phyloP scores from a whole-genome alignment of 2,888 invertebrate species.

The Drosophila picticornis region DNA sequence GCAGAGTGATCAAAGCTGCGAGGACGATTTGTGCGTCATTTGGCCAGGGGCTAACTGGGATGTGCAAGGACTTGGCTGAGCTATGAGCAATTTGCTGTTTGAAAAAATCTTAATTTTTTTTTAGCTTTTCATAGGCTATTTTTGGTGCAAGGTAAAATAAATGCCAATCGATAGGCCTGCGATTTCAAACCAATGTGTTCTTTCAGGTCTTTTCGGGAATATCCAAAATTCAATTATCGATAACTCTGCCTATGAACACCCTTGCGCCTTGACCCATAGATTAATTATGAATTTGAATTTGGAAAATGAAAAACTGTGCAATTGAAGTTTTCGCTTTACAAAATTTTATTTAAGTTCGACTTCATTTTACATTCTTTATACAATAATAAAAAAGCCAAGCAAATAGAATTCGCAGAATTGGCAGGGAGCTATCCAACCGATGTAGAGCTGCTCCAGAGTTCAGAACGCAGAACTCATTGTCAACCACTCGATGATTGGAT shows the following conservation, averaged over 20 bases:
- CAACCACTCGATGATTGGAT: constrained; percentile 4
- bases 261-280: background rate
- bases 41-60: background rate
- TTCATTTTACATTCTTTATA: constrained; percentile 1
- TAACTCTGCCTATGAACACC: background rate
- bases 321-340: background rate
- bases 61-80: background rate
- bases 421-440: background rate
- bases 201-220: background rate
- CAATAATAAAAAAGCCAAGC: constrained; percentile 9
- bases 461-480: constrained; percentile 38
- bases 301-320: background rate
- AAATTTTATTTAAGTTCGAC: background rate
- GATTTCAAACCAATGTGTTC: background rate
- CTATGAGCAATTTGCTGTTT: too few relatives aligned
- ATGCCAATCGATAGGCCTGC: background rate
- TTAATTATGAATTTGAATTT: background rate
- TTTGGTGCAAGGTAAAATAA: background rate
- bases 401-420: background rate
- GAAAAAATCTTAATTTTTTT: background rate
- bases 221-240: background rate
- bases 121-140: background rate
- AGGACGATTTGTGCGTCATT: background rate
- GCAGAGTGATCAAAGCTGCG: background rate
- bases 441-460: background rate